These are phyloP conservation scores for Drosophila flavopinicola DNA, from an alignment of 2,888 invertebrate species.

Conservation along the genomic window DNA sequence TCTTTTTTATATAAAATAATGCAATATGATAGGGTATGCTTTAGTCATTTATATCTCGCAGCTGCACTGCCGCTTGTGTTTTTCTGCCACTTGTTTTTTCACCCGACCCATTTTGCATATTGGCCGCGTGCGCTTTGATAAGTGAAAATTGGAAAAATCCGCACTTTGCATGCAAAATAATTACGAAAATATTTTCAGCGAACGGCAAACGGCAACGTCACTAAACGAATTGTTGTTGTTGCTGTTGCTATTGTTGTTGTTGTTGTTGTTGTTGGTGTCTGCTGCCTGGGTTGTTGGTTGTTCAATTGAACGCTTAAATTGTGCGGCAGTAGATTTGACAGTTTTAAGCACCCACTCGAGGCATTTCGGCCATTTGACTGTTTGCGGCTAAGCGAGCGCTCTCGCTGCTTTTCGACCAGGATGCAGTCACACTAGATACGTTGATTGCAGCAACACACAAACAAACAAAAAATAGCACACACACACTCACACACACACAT, in stretches of 20 bases:
- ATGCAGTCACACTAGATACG: constrained; percentile 35
- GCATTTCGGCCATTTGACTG: constrained; percentile 61
- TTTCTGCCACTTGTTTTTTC: constrained; percentile 21
- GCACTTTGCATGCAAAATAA: constrained; percentile 78
- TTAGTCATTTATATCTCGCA: neutral
- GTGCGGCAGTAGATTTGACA: constrained; percentile 65
- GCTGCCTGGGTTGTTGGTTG: neutral
- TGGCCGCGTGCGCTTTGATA: constrained; percentile 77
- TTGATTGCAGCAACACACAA: neutral
- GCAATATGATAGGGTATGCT: constrained; percentile 11
- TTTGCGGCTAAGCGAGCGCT: constrained; percentile 50
- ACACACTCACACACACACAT: neutral
- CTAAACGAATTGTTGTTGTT: constrained; percentile 17
- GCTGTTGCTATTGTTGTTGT: constrained; percentile 4
- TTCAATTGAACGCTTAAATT: constrained; percentile 72
- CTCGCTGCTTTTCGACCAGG: constrained; percentile 23
- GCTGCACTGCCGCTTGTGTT: constrained; percentile 3
- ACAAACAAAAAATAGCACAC: constrained; percentile 14
- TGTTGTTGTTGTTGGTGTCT: constrained; percentile 15
- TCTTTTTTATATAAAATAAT: too few relatives aligned
- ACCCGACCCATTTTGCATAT: constrained; percentile 66
- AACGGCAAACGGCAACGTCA: constrained; percentile 5
- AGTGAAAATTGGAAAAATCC: constrained; percentile 80
- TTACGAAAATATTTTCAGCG: constrained; percentile 73
- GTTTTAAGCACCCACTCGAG: constrained; percentile 65